A percentile compares a stretch with the other conserved stretches of the same genome.
Evolutionary conservation across 2,113 vertebrate species (phyloP).

Genomic region (Xiphophorus couchianus): DNA sequence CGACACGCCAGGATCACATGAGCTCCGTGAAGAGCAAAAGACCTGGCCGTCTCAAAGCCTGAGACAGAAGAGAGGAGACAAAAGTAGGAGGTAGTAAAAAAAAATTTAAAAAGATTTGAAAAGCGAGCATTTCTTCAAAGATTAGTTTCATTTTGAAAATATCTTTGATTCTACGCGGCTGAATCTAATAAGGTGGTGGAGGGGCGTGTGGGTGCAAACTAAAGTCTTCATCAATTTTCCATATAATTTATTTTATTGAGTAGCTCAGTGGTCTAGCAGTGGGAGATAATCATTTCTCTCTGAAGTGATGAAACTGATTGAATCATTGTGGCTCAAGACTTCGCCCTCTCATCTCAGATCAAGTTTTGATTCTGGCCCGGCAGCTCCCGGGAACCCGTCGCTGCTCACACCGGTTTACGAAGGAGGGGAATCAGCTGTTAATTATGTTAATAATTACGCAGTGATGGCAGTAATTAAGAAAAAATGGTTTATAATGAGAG

Average conservation of each 20-base stretch:
- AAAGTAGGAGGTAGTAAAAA: constrained; percentile 19
- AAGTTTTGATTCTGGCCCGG: constrained; percentile 59
- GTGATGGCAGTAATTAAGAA: constrained; percentile 56
- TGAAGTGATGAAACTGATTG: constrained; percentile 81
- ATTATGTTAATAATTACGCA: constrained; percentile 50
- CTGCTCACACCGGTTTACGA: constrained; percentile 5
- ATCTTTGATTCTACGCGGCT: constrained; percentile 65
- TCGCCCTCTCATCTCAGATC: constrained; percentile 57
- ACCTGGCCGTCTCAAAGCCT: constrained; percentile 96
- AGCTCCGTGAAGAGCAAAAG: constrained; percentile 94
- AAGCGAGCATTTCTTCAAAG: constrained; percentile 68
- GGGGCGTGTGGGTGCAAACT: constrained; percentile 46
- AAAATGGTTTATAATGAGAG: constrained; percentile 50
- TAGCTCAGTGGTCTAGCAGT: constrained; percentile 70
- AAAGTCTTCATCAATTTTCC: constrained; percentile 77
- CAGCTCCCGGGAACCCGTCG: constrained; percentile 38
- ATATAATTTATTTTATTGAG: constrained; percentile 72
- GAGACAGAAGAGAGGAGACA: constrained; percentile 32
- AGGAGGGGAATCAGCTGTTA: constrained; percentile 41
- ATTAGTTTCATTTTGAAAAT: constrained; percentile 61
- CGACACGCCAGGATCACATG: constrained; percentile 93
- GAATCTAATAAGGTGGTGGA: constrained; percentile 43
- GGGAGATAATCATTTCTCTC: constrained; percentile 76
- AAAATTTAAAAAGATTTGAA: constrained; percentile 6
- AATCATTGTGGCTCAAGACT: constrained; percentile 73